Evolutionary conservation across 1,140 invertebrate genomes (phyloP), one percentile per base, ranked within the genome.

Genomic region (Orussus abietinus): DNA sequence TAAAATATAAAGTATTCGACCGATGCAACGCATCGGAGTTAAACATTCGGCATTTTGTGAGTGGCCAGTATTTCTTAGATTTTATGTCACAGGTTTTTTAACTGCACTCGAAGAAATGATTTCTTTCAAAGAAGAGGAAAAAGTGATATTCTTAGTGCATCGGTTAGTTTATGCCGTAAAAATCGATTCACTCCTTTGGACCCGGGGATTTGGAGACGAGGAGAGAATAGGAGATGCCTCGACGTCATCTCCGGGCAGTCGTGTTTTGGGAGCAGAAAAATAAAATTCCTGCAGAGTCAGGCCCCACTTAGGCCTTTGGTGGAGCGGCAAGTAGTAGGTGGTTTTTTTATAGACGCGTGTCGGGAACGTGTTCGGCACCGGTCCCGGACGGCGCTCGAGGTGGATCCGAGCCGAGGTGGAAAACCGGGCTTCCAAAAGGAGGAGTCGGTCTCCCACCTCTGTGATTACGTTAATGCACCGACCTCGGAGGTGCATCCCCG

Each of bases 391-490:
- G 45, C 43, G 39, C 38, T 39, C 41, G 22, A 42, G 42, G 28
- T 31, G 28, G 38, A 42, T 45, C n/a, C n/a, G n/a, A n/a, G n/a
- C n/a, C n/a, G 31, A 9, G 20, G 31, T 3, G n/a, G 47, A 25
- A 41, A 17, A 32, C 21, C 21, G 51, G 9, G 5, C 14, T 36
- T 18, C 13, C 11, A 49, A 46, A 49, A 45, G 32, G 34, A 34
- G 40, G 38, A 52, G 49, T 42, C 47, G 45, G 31, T 37, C 38
- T 32, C 18, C 29, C 40, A 10, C 18, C 64, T 54, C 59, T 66
- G 55, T 66, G 55, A 69, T 67, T 65, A 66, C 51, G 53, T 55
- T 66, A 67, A 67, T 67, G 64, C 50, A 67, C 66, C 63, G 61
- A 54, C 49, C 32, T 37, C 45, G 38, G 38, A 28, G 41, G 42